Percentiles rank a stretch among this genome's conserved stretches.
Conservation (phyloP, 2,888 invertebrate species). For the Harmothoe impar region DNA sequence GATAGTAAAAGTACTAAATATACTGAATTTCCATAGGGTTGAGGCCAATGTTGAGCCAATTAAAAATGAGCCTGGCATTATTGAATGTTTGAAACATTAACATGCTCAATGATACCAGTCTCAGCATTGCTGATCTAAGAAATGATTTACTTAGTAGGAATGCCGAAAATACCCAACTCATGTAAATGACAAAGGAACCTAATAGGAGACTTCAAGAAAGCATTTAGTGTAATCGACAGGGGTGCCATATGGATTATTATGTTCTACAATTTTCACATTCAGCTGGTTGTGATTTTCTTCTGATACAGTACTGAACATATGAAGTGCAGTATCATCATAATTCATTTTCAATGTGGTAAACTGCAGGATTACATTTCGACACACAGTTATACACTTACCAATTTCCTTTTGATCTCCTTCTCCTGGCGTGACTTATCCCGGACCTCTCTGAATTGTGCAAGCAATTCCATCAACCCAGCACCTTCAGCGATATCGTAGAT, state of each 20-base stretch:
- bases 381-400: constrained; percentile 71
- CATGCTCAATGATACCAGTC: background rate
- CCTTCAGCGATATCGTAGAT: constrained; percentile 76
- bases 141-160: no score
- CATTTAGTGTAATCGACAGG: background rate
- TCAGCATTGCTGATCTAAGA: no score
- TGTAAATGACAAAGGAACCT: no score
- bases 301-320: background rate
- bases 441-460: constrained; percentile 74
- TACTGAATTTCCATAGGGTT: no score
- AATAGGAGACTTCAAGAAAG: background rate
- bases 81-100: background rate
- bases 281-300: no score
- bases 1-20: background rate
- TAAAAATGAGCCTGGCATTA: background rate
- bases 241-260: background rate
- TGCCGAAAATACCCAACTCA: no score
- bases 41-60: background rate
- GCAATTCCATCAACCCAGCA: constrained; percentile 72
- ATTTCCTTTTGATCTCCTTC: constrained; percentile 74
- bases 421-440: constrained; percentile 76
- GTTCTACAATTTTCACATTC: background rate
- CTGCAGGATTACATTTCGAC: background rate
- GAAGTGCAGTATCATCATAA: background rate
- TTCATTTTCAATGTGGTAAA: background rate